Conservation (phyloP, 2,797 vertebrate genomes). For the Alectoris magna region DNA sequence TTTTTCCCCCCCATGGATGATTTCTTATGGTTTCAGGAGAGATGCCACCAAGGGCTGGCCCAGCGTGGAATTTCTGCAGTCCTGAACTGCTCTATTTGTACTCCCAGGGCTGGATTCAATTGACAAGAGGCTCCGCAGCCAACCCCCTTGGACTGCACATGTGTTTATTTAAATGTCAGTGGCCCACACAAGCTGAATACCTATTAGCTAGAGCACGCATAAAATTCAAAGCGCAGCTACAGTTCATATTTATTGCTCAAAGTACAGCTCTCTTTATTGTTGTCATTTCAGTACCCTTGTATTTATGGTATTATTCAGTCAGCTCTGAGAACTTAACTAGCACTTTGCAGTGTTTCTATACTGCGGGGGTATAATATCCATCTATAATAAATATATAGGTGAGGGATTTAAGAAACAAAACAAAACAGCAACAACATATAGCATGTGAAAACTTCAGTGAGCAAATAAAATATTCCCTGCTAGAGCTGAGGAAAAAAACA, state of each 20-base stretch:
- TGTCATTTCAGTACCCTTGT: slow-evolving; percentile 42
- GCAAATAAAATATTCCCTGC: slow-evolving; percentile 35
- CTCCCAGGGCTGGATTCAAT: slow-evolving; percentile 69
- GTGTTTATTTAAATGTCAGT: slow-evolving; percentile 70
- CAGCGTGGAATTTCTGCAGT: slow-evolving; percentile 27
- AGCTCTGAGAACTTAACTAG: slow-evolving; percentile 63
- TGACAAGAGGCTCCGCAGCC: slow-evolving; percentile 54
- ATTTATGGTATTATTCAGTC: slow-evolving; percentile 59
- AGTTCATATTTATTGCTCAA: slow-evolving; percentile 50
- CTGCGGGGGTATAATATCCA: slow-evolving; percentile 41
- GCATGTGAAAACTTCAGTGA: slow-evolving; percentile 51
- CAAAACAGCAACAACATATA: slow-evolving; percentile 51
- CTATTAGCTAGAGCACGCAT: slow-evolving; percentile 55
- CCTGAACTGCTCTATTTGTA: background rate
- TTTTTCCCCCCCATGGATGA: background rate
- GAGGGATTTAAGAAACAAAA: slow-evolving; percentile 45
- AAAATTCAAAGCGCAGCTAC: slow-evolving; percentile 56
- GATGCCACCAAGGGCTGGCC: background rate
- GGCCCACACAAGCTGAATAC: slow-evolving; percentile 71
- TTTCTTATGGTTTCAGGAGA: slow-evolving; percentile 8
- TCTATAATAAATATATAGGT: slow-evolving; percentile 63
- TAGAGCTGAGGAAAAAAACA: background rate
- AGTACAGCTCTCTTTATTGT: slow-evolving; percentile 53
- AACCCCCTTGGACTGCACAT: slow-evolving; percentile 61
- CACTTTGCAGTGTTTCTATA: slow-evolving; percentile 47